phyloP scores from a whole-genome alignment of 1,140 invertebrate species.

The Aphis gossypii region DNA sequence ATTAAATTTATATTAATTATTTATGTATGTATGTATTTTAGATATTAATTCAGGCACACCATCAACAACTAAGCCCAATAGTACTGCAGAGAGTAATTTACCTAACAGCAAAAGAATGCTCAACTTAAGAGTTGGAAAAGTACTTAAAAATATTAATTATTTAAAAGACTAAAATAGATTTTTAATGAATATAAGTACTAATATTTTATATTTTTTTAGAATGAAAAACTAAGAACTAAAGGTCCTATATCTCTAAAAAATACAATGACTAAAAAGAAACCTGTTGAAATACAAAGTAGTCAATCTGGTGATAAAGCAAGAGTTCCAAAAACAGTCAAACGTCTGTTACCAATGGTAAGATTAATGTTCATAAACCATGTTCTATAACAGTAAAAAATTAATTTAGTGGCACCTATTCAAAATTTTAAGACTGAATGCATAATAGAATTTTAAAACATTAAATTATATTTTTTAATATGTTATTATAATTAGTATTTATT shows the following conservation, averaged over 20 bases:
- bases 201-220: constrained; percentile 28
- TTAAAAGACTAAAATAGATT: neutral
- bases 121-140: constrained; percentile 23
- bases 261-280: neutral
- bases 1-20: neutral
- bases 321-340: constrained; percentile 23
- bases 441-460: neutral
- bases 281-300: constrained; percentile 19
- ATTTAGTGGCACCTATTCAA: neutral
- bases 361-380: neutral
- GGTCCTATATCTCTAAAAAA: neutral
- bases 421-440: neutral
- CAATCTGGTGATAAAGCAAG: neutral
- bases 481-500: too few species aligned
- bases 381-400: neutral
- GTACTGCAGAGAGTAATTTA: neutral
- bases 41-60: neutral
- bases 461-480: too few species aligned
- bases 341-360: constrained; percentile 18
- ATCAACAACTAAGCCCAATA: neutral
- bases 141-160: neutral
- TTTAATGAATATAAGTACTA: neutral
- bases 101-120: neutral
- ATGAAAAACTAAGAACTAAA: constrained; percentile 33
- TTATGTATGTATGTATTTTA: neutral